These are phyloP conservation scores for Octopus bimaculoides DNA, from an alignment of 1,140 invertebrate species.

Conservation along the genomic window DNA sequence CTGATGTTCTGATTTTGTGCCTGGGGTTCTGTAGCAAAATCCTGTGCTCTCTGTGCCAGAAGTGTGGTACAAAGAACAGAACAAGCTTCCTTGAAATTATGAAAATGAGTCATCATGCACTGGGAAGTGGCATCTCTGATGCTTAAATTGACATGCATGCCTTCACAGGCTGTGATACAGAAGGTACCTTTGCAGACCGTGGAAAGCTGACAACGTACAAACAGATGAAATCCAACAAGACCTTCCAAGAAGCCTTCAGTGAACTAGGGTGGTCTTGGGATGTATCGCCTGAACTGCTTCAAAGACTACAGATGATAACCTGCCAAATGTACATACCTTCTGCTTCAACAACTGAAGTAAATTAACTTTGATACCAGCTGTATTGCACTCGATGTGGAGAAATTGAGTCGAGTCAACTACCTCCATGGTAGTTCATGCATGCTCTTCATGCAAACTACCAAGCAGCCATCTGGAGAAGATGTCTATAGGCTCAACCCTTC, in stretches of 20 bases:
- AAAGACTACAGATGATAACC: conserved; percentile 14
- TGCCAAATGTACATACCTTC: conserved; percentile 8
- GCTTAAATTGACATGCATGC: conserved; percentile 25
- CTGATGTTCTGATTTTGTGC: too few species aligned
- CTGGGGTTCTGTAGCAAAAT: too few species aligned
- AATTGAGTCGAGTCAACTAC: conserved; percentile 21
- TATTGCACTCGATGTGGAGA: conserved; percentile 21
- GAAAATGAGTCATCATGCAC: background rate
- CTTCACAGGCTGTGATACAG: background rate
- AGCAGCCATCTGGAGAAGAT: conserved; percentile 20
- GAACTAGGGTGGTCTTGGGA: conserved; percentile 19
- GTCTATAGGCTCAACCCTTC: conserved; percentile 11
- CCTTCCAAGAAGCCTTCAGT: conserved; percentile 10
- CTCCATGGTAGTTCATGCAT: conserved; percentile 20
- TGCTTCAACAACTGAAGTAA: conserved; percentile 16
- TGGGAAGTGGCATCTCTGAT: conserved; percentile 16
- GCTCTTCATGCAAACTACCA: conserved; percentile 26
- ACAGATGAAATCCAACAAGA: background rate
- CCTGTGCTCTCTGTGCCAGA: too few species aligned
- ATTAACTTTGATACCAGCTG: conserved; percentile 22
- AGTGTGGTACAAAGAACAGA: background rate
- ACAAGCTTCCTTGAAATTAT: background rate
- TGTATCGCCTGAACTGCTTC: conserved; percentile 11
- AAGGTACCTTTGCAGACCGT: conserved; percentile 18
- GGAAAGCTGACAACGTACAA: conserved; percentile 15